Base-by-base conservation (phyloP, 2,888 invertebrate genomes). In the Julus scandinavius region DNA sequence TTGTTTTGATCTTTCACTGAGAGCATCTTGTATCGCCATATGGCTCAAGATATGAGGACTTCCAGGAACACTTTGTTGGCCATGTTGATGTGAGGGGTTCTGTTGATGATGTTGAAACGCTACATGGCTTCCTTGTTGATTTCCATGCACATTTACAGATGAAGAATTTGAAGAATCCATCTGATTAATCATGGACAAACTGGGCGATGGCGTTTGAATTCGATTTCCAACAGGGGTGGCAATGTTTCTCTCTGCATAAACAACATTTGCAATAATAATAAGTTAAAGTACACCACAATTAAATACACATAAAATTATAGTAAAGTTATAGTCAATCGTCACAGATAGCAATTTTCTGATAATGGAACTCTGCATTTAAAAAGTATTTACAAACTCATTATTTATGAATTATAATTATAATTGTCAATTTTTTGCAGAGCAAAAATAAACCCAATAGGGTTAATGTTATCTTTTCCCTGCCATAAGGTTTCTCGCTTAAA, bases 121-220 rank as follows among this genome's bases (percentile, higher is more conserved):
- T 20, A 29, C 20, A 72, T 72, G 72, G 20, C 20, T 29, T 9
- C 72, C 72, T 7, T 20, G 11, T 11, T 72, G 72, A 29, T 29
- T 72, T 72, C 72, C 49, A 41, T 85, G 85, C 40, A 41, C n/a
- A 85, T 85, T 85, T 41, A 41, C 41, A 11, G 85, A 85, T 85
- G 41, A 6, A 85, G 85, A 85, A 20, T 85, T 85, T 72, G 72
- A 29, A 20, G 72, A 29, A 72, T 72, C 72, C 6, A 72, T 72
- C 72, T 72, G 40, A 87, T n/a, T 85, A n/a, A 29, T 45, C 38
- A 84, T 41, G 0, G 89, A 88, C 5, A 88, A 58, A 45, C 87
- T 88, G 38, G 88, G 89, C 6, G 88, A 54, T 15, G 89, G 88
- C 20, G 88, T 86, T 72, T 88, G 89, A 58, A 87, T 88, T n/a